Evolutionary conservation across 1,140 invertebrate genomes (phyloP).

Genomic region (Asobara japonica): DNA sequence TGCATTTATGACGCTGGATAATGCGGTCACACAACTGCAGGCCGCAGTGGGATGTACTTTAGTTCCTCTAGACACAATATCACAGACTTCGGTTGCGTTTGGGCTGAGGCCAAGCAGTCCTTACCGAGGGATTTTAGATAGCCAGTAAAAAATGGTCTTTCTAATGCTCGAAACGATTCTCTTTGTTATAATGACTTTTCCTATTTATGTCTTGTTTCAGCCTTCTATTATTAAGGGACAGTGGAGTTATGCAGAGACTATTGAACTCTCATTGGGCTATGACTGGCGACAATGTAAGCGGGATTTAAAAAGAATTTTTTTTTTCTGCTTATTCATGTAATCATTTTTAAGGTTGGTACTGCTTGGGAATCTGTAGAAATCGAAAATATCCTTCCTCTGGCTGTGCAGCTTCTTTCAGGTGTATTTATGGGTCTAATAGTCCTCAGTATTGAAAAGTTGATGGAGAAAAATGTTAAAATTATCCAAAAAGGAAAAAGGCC

Average conservation of each 20-base stretch:
- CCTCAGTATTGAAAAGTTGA: conserved; percentile 39
- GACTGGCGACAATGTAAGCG: conserved; percentile 33
- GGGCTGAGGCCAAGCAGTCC: conserved; percentile 50
- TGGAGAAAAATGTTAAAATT: not conserved
- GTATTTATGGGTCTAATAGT: conserved; percentile 35
- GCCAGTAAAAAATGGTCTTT: conserved; percentile 45
- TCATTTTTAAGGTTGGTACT: not conserved
- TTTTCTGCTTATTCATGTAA: conserved; percentile 8
- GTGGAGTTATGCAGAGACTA: conserved; percentile 59
- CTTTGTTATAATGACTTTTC: not conserved
- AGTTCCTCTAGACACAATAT: conserved; percentile 57
- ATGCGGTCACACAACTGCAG: conserved; percentile 52
- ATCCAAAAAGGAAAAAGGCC: conserved; percentile 37
- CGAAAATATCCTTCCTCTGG: conserved; percentile 50
- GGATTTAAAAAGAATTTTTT: not conserved
- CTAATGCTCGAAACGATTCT: not conserved
- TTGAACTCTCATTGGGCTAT: conserved; percentile 54
- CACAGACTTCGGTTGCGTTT: conserved; percentile 59
- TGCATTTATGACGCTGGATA: conserved; percentile 59
- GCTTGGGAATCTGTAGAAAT: conserved; percentile 51
- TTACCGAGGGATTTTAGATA: conserved; percentile 58
- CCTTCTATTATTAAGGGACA: conserved; percentile 56
- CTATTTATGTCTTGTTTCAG: conserved; percentile 39
- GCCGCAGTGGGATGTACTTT: conserved; percentile 52
- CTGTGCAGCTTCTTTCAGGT: conserved; percentile 44